Evolutionary conservation across 2,888 invertebrate genomes (phyloP).

Genomic region (Drosophila sordidula): DNA sequence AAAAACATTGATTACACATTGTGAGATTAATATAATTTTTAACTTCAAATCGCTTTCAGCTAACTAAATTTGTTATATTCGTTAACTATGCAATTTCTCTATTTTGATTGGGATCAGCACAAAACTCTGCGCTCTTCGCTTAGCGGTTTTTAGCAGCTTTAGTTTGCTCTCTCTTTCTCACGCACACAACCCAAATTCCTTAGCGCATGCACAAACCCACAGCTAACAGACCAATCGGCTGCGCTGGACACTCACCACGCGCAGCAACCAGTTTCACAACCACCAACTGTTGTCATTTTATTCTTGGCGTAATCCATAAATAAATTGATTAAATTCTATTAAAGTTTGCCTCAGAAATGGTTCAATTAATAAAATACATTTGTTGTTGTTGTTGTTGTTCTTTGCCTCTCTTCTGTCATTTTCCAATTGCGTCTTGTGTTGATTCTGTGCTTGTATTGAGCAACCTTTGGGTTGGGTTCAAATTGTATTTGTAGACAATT

Average conservation of each 20-base stretch:
- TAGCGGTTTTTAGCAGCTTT: neutral
- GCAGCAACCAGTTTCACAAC: slow-evolving; percentile 23
- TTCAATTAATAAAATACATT: slow-evolving; percentile 57
- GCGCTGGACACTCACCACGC: slow-evolving; percentile 32
- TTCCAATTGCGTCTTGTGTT: slow-evolving; percentile 48
- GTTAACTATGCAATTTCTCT: neutral
- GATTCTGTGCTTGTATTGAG: slow-evolving; percentile 29
- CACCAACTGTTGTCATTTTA: slow-evolving; percentile 1
- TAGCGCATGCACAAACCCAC: slow-evolving; percentile 32
- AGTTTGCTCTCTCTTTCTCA: neutral
- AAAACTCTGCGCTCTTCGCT: slow-evolving; percentile 9
- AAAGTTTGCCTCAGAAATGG: slow-evolving; percentile 59
- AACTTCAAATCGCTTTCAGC: too few relatives aligned
- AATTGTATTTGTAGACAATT: slow-evolving; percentile 78
- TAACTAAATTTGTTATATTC: neutral
- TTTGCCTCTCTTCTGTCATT: slow-evolving; percentile 41
- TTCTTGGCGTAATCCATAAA: slow-evolving; percentile 65
- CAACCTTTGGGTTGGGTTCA: slow-evolving; percentile 27
- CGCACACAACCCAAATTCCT: neutral
- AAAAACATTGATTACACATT: too few relatives aligned
- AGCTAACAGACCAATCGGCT: too few relatives aligned
- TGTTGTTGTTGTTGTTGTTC: slow-evolving; percentile 30
- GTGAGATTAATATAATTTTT: too few relatives aligned
- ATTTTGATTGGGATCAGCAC: neutral
- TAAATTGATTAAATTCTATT: slow-evolving; percentile 73